Conservation (phyloP, 2,797 vertebrate species). For the Spinus pinus region DNA sequence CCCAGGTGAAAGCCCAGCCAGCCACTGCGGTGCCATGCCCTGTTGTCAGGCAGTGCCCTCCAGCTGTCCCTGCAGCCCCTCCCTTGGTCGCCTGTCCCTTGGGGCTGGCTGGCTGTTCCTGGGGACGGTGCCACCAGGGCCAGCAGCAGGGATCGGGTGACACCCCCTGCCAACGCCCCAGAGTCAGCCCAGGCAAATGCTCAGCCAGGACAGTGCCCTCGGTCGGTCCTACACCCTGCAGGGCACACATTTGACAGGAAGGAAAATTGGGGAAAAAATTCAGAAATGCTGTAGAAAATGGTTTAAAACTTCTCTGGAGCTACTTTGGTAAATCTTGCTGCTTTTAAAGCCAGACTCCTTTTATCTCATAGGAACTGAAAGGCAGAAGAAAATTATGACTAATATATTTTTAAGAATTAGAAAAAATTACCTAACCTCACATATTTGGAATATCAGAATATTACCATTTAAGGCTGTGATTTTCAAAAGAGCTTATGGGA, state of each 20-base stretch:
- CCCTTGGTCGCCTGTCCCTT: not conserved
- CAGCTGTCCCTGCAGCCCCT: not conserved
- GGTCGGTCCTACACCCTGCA: not conserved
- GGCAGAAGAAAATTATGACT: conserved; percentile 18
- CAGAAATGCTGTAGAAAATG: not conserved
- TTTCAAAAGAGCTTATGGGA: conserved; percentile 26
- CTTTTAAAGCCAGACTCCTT: not conserved
- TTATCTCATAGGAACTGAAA: not conserved
- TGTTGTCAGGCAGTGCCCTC: not conserved
- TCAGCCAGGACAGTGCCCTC: rapidly evolving
- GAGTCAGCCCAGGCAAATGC: not conserved
- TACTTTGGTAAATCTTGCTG: conserved; percentile 19
- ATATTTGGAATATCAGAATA: not conserved
- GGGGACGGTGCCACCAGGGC: not conserved
- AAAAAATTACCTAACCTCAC: not conserved
- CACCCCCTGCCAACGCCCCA: rapidly evolving
- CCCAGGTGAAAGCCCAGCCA: not conserved
- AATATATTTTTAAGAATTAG: conserved; percentile 26
- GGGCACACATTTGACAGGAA: not conserved
- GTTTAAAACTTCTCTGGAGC: not conserved
- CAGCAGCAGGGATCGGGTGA: rapidly evolving
- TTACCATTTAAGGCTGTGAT: not conserved
- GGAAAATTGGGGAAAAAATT: not conserved
- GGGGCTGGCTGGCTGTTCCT: not conserved
- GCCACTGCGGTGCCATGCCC: not conserved